Base-by-base conservation (phyloP, 2,888 invertebrate genomes). In the Rotaria macrura region DNA sequence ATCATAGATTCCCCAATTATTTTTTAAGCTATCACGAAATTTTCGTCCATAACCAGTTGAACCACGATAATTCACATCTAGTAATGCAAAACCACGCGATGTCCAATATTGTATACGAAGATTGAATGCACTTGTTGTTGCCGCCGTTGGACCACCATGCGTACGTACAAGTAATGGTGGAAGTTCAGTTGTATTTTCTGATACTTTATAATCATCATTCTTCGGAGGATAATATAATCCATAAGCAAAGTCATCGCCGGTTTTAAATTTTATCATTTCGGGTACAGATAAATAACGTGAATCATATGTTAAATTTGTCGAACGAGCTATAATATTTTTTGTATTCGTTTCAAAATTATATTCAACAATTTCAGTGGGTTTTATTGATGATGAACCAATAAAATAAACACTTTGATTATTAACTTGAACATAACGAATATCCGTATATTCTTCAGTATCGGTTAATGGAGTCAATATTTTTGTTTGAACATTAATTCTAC, bases 21-120 rank as follows among this genome's bases (percentile, higher is more conserved):
- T 85, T 23, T 88, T 87, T n/a, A 89, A 89, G 87, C 88, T 88
- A 84, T 90, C 88, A 49, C 91, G 88, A 88, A 91, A 91, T 12
- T 88, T 87, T 29, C 89, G 89, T 38, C 91, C 91, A 87, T 89
- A 90, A 12, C 91, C 91, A 38, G 91, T 90, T 79, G 91, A 91
- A 40, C 92, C 92, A 29, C 92, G 88, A 88, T 92, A 92, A 88
- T 91, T 90, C 14, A 92, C 90, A 88, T 91, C 91, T 55, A 91
- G 89, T 2, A 92, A 89, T 29, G 91, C 91, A 88, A 91, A 90
- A n/a, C 92, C 92, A n/a, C 90, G 88, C 40, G 88, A 89, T 9
- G 90, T 91, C 87, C 89, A 90, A 87, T 90, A 91, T 88, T 91
- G 91, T 47, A 89, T 89, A 87, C 89, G 89, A 49, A 91, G 87